A percentile compares a stretch with the other conserved stretches of the same genome.
phyloP scores from a whole-genome alignment of 2,113 vertebrate genomes.

The Scopus umbretta region DNA sequence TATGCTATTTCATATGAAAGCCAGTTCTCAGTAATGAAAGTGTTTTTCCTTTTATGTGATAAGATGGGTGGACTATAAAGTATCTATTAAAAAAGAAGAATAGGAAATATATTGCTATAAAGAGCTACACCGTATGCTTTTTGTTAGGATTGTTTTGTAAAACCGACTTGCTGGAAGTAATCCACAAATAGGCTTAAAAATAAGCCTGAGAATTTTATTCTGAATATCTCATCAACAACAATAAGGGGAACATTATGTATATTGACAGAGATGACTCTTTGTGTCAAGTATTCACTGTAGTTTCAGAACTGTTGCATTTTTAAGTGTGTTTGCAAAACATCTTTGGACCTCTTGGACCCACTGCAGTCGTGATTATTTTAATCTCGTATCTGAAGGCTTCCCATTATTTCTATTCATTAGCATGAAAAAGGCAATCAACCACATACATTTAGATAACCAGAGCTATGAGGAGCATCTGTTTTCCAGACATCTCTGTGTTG shows the following conservation, averaged over 20 bases:
- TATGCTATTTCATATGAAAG: background rate
- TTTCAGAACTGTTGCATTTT: background rate
- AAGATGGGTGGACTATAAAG: background rate
- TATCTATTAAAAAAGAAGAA: background rate
- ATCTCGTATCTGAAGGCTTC: background rate
- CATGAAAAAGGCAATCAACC: background rate
- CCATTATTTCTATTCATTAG: background rate
- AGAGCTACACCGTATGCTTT: background rate
- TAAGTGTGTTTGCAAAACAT: background rate
- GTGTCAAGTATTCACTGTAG: background rate
- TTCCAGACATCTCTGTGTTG: constrained; percentile 34
- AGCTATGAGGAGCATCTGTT: constrained; percentile 41
- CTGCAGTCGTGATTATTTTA: background rate
- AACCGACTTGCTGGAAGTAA: background rate
- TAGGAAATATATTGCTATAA: constrained; percentile 11
- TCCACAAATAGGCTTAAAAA: constrained; percentile 58
- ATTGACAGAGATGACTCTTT: background rate
- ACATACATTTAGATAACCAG: constrained; percentile 7
- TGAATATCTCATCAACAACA: constrained; percentile 37
- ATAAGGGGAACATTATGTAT: background rate
- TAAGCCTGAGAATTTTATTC: constrained; percentile 35
- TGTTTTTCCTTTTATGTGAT: constrained; percentile 6
- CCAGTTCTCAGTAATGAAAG: constrained; percentile 1
- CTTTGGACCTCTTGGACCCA: background rate
- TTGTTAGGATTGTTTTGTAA: constrained; percentile 39